Percentiles rank a stretch among this genome's conserved stretches.
phyloP scores from a whole-genome alignment of 2,888 invertebrate species.

The Drosophila paramelanica region DNA sequence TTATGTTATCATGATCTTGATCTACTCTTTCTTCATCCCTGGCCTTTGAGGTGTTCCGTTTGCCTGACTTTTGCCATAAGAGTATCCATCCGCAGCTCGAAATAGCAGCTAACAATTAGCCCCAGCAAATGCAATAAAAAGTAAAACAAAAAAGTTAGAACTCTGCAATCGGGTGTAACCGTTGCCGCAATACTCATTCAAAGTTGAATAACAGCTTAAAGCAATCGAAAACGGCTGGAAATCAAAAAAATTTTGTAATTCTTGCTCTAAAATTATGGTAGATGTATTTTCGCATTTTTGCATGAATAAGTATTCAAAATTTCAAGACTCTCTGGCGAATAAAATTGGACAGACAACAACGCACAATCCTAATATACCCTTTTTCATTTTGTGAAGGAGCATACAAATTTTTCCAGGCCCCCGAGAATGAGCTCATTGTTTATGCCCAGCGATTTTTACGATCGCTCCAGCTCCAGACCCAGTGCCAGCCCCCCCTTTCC shows the following conservation, averaged over 20 bases:
- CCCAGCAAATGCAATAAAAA: conserved; percentile 35
- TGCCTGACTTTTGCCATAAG: conserved; percentile 48
- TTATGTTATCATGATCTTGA: conserved; percentile 62
- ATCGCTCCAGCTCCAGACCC: conserved; percentile 32
- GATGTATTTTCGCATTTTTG: too few relatives aligned
- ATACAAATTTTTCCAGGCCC: neutral
- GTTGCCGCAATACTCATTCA: too few relatives aligned
- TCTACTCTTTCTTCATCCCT: conserved; percentile 62
- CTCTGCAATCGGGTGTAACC: too few relatives aligned
- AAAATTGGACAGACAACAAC: too few relatives aligned
- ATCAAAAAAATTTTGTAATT: too few relatives aligned
- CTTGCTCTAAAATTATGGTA: too few relatives aligned
- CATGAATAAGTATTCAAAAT: too few relatives aligned
- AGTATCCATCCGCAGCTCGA: conserved; percentile 28
- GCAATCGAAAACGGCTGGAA: too few relatives aligned
- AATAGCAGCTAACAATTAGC: conserved; percentile 52
- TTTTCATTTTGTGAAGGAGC: too few relatives aligned
- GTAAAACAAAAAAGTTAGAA: neutral
- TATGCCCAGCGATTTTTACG: conserved; percentile 61
- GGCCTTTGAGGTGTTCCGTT: conserved; percentile 55
- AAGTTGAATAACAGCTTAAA: too few relatives aligned
- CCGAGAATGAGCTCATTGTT: conserved; percentile 53
- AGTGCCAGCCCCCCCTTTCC: neutral
- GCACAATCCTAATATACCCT: too few relatives aligned
- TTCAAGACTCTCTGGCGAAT: too few relatives aligned